Conservation (phyloP, 2,888 invertebrate genomes). For the Tanaodytes sp. region DNA sequence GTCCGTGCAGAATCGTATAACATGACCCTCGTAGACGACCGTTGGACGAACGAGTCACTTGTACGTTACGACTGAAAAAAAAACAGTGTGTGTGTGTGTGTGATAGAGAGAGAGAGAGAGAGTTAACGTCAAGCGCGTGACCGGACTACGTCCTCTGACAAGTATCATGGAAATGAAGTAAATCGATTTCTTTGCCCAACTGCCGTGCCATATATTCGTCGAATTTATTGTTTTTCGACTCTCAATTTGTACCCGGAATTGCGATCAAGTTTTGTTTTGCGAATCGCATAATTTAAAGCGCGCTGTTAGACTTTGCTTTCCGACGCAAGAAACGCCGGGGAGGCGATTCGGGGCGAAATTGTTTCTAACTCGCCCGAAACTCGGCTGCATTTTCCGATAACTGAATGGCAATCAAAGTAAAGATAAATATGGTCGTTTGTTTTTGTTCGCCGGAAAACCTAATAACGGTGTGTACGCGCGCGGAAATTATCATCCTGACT, state of each 20-base stretch:
- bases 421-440: too few relatives aligned
- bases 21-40: constrained; percentile 50
- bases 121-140: constrained; percentile 49
- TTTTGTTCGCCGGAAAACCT: too few relatives aligned
- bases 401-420: too few relatives aligned
- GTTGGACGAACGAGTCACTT: constrained; percentile 46
- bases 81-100: too few relatives aligned
- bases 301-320: constrained; percentile 9
- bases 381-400: too few relatives aligned
- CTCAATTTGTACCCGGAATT: constrained; percentile 39
- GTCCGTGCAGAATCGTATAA: constrained; percentile 36
- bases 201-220: constrained; percentile 28
- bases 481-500: too few relatives aligned
- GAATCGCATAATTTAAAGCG: constrained; percentile 17
- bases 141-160: constrained; percentile 29
- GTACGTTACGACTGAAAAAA: constrained; percentile 37
- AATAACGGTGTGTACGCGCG: too few relatives aligned
- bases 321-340: too few relatives aligned
- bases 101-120: too few relatives aligned
- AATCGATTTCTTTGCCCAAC: constrained; percentile 37
- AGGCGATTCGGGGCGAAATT: too few relatives aligned
- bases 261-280: constrained; percentile 31
- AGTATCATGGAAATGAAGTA: constrained; percentile 35
- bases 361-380: too few relatives aligned
- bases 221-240: constrained; percentile 44